Evolutionary conservation across 2,888 invertebrate genomes (phyloP), one percentile per base, ranked within the genome.

Genomic region (Nemotelus nigrinus): DNA sequence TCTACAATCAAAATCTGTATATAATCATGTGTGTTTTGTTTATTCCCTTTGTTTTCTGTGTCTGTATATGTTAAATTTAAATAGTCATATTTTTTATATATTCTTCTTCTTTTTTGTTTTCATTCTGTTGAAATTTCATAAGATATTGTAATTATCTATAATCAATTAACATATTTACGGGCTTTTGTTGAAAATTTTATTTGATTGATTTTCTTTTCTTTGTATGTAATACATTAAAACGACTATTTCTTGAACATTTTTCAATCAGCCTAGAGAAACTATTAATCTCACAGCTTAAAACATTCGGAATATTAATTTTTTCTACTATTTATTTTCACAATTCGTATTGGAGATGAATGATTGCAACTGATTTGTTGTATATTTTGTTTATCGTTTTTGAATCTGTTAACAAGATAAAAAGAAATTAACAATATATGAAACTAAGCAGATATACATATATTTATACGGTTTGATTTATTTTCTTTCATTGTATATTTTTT

Each of bases 241-340:
- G 25, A 25, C 25, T 25, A 25, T 25, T 25, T 25, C 25, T 25
- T 25, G 25, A 25, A 41, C 41, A 41, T 60, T 39, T 60, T 39
- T 25, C 7, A 39, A 39, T 60, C 41, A 60, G 7, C 25, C 3
- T 60, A 60, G 7, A n/a, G 41, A 3, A 5, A 74, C 60, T 63
- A 74, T 50, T 50, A 74, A 45, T 63, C 74, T 74, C 74, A 74
- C 74, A 74, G 74, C 60, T 74, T 74, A 5, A 39, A 48, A 25
- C 48, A 70, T 70, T 70, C 25, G 55, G 70, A 55, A 55, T 25
- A 25, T 25, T 25, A 25, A 25, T 25, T 25, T 25, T 25, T 25
- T 25, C 25, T 25, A 25, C 25, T 25, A 25, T 25, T 25, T 25
- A 25, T 25, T 25, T 25, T 25, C 25, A 25, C 25, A 25, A 25